Evolutionary conservation across 2,888 invertebrate species (phyloP).

Genomic region (Drosophila picticornis): DNA sequence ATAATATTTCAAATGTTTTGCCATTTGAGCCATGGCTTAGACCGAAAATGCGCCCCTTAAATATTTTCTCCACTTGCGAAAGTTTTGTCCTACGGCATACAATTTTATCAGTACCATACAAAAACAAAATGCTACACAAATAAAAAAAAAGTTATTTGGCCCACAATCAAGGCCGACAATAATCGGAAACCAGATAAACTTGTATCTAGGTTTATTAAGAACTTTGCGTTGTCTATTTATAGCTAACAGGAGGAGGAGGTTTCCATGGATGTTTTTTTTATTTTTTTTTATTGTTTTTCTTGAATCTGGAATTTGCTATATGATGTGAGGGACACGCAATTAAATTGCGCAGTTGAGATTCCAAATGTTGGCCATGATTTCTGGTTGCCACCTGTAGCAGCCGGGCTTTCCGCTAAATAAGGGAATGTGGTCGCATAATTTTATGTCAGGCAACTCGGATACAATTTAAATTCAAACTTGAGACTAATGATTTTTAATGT

Average conservation of each 20-base stretch:
- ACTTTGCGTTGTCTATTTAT: slow-evolving; percentile 56
- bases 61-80: not conserved
- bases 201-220: not conserved
- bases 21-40: slow-evolving; percentile 13
- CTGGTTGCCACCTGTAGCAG: slow-evolving; percentile 25
- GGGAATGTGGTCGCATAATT: slow-evolving; percentile 2
- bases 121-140: slow-evolving; percentile 3
- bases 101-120: slow-evolving; percentile 13
- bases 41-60: not conserved
- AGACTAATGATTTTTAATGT: slow-evolving; percentile 79
- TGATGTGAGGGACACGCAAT: not conserved
- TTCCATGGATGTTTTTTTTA: slow-evolving; percentile 6
- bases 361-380: slow-evolving; percentile 7
- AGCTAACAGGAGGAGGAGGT: slow-evolving; percentile 33
- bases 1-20: slow-evolving; percentile 12
- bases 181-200: slow-evolving; percentile 8
- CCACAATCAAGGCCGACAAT: slow-evolving; percentile 35
- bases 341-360: slow-evolving; percentile 34
- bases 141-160: slow-evolving; percentile 46
- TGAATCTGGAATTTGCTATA: not conserved
- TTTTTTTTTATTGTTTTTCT: not conserved
- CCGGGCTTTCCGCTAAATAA: too few relatives aligned
- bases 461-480: slow-evolving; percentile 72
- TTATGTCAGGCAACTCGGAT: slow-evolving; percentile 32
- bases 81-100: slow-evolving; percentile 37